Percentiles rank a stretch among this genome's conserved stretches.
Conservation (phyloP, 2,797 vertebrate genomes). For the Takifugu rubripes region DNA sequence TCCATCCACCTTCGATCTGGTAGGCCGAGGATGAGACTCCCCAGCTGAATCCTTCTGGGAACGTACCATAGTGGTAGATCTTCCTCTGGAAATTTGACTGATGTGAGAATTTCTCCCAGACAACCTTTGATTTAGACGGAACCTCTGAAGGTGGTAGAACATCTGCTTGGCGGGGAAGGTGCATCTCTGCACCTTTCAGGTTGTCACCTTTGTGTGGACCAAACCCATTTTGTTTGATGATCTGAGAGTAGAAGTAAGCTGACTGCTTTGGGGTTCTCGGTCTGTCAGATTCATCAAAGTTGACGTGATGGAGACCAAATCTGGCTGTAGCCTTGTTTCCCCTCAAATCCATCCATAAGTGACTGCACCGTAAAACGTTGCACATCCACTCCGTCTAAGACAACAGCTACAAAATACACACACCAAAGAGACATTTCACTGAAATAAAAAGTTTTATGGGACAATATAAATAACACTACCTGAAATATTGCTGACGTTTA, state of each 20-base stretch:
- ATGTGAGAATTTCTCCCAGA: conserved; percentile 80
- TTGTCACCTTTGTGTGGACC: conserved; percentile 1
- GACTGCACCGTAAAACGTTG: conserved; percentile 82
- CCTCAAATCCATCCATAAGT: conserved; percentile 91
- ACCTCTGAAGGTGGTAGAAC: conserved; percentile 54
- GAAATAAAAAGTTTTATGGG: neutral
- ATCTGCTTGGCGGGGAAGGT: too few relatives aligned
- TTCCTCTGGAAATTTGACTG: conserved; percentile 1
- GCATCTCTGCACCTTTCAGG: too few relatives aligned
- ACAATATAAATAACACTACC: neutral
- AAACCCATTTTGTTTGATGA: conserved; percentile 86
- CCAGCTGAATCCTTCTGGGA: conserved; percentile 83
- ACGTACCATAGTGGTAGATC: conserved; percentile 84
- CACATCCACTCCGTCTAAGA: conserved; percentile 73
- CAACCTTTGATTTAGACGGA: conserved; percentile 82
- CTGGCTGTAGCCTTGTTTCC: conserved; percentile 81
- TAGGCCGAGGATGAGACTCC: conserved; percentile 89
- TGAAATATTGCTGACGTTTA: conserved; percentile 34
- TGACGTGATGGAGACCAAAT: conserved; percentile 85
- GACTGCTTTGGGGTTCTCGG: conserved; percentile 89
- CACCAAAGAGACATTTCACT: neutral
- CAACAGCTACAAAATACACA: conserved; percentile 69
- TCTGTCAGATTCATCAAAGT: conserved; percentile 78
- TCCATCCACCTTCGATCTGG: conserved; percentile 91
- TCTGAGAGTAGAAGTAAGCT: conserved; percentile 80